Base-by-base conservation (phyloP, 2,888 invertebrate genomes). In the Drosophila mimica region DNA sequence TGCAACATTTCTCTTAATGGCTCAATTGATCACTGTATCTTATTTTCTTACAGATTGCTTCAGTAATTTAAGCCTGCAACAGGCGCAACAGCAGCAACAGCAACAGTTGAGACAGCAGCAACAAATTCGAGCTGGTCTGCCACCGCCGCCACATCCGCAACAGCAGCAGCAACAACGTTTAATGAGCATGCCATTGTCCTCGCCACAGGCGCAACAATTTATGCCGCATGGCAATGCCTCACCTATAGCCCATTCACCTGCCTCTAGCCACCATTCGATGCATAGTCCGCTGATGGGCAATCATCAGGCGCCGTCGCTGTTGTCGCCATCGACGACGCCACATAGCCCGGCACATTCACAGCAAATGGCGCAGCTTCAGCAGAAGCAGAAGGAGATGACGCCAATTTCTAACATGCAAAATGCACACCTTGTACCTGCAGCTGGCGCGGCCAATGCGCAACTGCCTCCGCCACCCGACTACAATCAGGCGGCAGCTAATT, bases 201-300 rank as follows among this genome's bases (percentile, higher is more conserved):
- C 88, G 34, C 88, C 89, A 31, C 86, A 89, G 64, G 67, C 81
- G 25, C 83, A 83, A 58, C 82, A 89, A 38, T 91, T 89, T 74
- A 81, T 91, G 76, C 61, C 77, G 17, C 67, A 74, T 89, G 65
- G 91, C 40, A 81, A 88, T 17, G 86, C 89, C 51, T 91, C 92
- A 31, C 92, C 92, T 4, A 80, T 84, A 63, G 82, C 89, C 25
- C 91, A 91, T 63, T 92, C 92, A 73, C 92, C 92, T 64, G 91
- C 92, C 77, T 92, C 92, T 53, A 92, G 92, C 67, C 92, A 92
- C 59, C 92, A 92, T 70, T 92, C 92, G 43, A 88, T 92, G 90
- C 91, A 92, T 54, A 92, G 92, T 72, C 92, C 91, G 20, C 76
- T 91, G 53, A 91, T 90, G 89, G 78, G 81, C 11, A 83, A 83